Base-by-base conservation (phyloP, 2,888 invertebrate genomes). In the Gerris lacustris region DNA sequence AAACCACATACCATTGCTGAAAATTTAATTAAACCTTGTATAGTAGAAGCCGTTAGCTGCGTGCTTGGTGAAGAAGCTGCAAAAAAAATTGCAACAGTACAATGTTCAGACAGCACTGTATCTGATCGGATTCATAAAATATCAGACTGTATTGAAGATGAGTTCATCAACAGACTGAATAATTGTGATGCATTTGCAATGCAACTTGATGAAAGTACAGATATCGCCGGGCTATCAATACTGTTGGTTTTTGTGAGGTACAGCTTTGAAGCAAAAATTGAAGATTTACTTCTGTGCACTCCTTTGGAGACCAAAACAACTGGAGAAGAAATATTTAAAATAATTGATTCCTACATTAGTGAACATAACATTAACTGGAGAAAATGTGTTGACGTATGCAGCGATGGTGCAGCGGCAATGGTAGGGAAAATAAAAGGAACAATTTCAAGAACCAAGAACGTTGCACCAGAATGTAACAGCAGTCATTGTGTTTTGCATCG, bases 181-280 rank as follows among this genome's bases (percentile, higher is more conserved):
- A 44, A 67, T 68, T 64, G 69, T 67, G 67, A 69, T 4, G 68
- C 6, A 9, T 71, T 17, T 62, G 68, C 71, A 6, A 9, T 71
- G 17, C 69, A 69, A 44, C 45, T 71, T 18, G 71, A 71, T 67
- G 67, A 71, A 67, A 71, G 69, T 31, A 71, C 71, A 43, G 69
- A 71, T 62, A n/a, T 69, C 47, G 67, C 71, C 64, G 66, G 9
- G 43, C 4, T 62, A 6, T 47, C 69, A 11, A 69, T 45, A 66
- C 68, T 71, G 69, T 69, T 69, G 17, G 64, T 64, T 64, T 64
- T 17, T 18, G 64, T 64, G 17, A 45, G 45, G 17, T 45, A 17
- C 15, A 45, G n/a, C 6, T 67, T 43, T 17, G n/a, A 47, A 66
- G 67, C 43, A 31, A 15, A 5, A 2, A 70, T 62, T 31, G 70